Conservation (phyloP, 2,888 invertebrate species). For the Spilosoma lubricipeda region DNA sequence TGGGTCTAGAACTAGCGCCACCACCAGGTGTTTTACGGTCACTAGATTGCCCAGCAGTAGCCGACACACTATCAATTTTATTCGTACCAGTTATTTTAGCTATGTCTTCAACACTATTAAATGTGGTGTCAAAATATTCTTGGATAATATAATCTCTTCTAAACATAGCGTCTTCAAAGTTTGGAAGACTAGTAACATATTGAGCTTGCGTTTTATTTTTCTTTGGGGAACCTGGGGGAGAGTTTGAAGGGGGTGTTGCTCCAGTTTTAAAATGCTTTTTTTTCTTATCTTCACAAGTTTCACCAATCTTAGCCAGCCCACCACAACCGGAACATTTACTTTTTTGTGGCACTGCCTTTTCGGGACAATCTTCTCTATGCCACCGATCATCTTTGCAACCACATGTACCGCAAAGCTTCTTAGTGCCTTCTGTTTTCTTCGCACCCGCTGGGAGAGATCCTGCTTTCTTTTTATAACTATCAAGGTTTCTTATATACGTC, state of each 20-base stretch:
- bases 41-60: conserved; percentile 45
- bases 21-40: conserved; percentile 39
- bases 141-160: conserved; percentile 62
- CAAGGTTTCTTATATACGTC: conserved; percentile 74
- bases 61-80: conserved; percentile 23
- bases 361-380: conserved; percentile 74
- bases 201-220: conserved; percentile 61
- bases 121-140: conserved; percentile 51
- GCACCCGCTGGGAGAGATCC: conserved; percentile 45
- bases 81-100: conserved; percentile 26
- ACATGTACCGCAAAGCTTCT: conserved; percentile 76
- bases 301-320: conserved; percentile 60
- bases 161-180: conserved; percentile 59
- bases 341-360: conserved; percentile 41
- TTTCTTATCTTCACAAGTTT: conserved; percentile 72
- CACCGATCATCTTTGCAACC: conserved; percentile 76
- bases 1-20: conserved; percentile 29
- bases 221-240: conserved; percentile 53
- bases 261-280: conserved; percentile 65
- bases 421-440: conserved; percentile 55
- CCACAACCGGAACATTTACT: conserved; percentile 67
- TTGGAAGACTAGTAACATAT: conserved; percentile 64
- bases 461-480: conserved; percentile 69
- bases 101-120: conserved; percentile 33
- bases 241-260: conserved; percentile 52